Evolutionary conservation across 2,113 vertebrate genomes (phyloP), one percentile per base, ranked within the genome.

Genomic region (Lota lota): DNA sequence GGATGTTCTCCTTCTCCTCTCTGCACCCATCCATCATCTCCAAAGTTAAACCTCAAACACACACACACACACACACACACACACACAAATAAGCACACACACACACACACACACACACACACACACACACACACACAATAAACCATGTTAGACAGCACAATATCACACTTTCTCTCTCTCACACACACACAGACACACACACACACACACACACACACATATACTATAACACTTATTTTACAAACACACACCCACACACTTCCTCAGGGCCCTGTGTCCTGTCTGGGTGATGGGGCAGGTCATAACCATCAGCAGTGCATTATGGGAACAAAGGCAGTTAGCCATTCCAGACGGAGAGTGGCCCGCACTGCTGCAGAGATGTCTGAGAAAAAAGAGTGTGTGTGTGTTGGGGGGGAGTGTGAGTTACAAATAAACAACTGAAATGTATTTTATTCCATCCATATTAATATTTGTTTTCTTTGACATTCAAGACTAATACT

Each of bases 291-390:
- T 84, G 78, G 77, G 86, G 85, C 89, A 91, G 90, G 91, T 91
- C 85, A 76, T 53, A 68, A 80, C 79, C 86, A 87, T 90, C 88
- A 89, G 84, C 76, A 66, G 78, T 79, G 82, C 84, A 85, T 92
- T 47, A 47, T 47, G 40, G 40, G 40, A 47, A 47, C 12, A 47
- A 47, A 11, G 40, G 40, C 10, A 10, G 40, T 10, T 47, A 12
- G 40, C 40, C 40, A 14, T 47, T 10, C 40, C 40, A 11, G 40
- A 47, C 40, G 40, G 40, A 12, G 40, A 47, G 40, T 14, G 8
- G 10, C 40, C 40, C 40, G 10, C 40, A 6, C 40, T 10, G 10
- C 40, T 47, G 40, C 40, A 47, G 40, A 47, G 40, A 14, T 47
- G 40, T 47, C 40, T 47, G 40, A 7, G 28, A 17, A 14, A 17